Evolutionary conservation across 1,140 invertebrate species (phyloP).

Genomic region (Potamilus streckersoni): DNA sequence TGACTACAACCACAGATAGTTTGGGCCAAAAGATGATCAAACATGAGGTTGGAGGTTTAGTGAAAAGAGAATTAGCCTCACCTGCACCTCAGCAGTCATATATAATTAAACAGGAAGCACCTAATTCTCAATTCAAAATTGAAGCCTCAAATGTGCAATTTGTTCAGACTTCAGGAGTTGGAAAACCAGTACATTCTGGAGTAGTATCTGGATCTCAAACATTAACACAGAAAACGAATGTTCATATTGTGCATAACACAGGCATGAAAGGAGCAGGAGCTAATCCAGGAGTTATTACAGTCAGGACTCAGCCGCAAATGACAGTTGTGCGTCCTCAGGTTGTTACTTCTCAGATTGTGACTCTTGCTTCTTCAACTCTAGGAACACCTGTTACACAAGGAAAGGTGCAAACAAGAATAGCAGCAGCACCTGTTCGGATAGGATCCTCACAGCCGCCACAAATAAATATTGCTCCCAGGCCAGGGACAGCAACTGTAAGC

Average conservation of each 20-base stretch:
- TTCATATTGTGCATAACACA: conserved; percentile 33
- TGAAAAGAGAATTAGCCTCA: no score
- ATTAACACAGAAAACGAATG: conserved; percentile 31
- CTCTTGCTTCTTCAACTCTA: conserved; percentile 3
- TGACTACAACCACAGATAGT: no score
- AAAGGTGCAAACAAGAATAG: conserved; percentile 32
- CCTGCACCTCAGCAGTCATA: no score
- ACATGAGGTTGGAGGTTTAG: no score
- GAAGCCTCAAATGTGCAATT: no score
- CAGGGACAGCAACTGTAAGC: conserved; percentile 23
- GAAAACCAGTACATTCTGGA: no score
- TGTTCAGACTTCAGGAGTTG: no score
- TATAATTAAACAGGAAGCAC: no score
- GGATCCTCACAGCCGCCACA: conserved; percentile 24
- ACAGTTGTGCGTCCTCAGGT: conserved; percentile 27
- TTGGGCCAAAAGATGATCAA: no score
- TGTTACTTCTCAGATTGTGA: conserved; percentile 24
- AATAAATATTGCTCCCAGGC: conserved; percentile 33
- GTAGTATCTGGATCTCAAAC: conserved; percentile 14
- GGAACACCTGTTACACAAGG: conserved; percentile 22
- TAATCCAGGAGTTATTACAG: conserved; percentile 29
- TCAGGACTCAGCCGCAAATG: conserved; percentile 22
- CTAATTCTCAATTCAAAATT: no score
- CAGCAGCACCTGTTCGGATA: conserved; percentile 26
- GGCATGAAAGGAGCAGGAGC: conserved; percentile 23